These are phyloP conservation scores for Helogale parvula DNA, from an alignment of 2,113 vertebrate genomes.

Conservation along the genomic window DNA sequence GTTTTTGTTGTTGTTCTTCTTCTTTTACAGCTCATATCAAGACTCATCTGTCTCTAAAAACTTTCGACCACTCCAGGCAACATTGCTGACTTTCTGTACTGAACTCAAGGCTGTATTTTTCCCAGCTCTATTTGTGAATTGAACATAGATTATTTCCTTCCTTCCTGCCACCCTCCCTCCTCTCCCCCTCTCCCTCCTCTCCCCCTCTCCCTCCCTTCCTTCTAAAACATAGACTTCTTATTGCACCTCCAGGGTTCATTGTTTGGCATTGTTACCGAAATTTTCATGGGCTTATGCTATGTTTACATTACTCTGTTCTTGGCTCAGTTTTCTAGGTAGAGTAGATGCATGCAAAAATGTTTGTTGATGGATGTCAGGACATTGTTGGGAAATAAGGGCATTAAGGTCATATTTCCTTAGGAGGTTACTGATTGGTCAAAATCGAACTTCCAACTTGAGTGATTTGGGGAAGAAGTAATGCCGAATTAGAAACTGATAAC, in stretches of 20 bases:
- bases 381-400: background rate
- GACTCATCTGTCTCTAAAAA: background rate
- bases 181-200: no score
- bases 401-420: background rate
- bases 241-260: background rate
- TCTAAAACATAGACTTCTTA: background rate
- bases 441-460: background rate
- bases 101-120: background rate
- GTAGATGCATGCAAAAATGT: background rate
- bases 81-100: background rate
- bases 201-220: no score
- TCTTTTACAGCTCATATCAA: background rate
- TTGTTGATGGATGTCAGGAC: background rate
- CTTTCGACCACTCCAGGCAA: background rate
- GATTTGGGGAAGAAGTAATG: constrained; percentile 12
- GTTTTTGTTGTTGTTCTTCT: background rate
- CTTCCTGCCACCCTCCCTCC: no score
- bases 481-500: background rate
- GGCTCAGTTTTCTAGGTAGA: background rate
- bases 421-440: background rate
- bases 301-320: background rate
- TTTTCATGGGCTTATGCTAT: background rate
- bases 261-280: background rate
- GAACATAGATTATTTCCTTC: background rate
- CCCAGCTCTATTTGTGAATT: background rate